Evolutionary conservation across 2,113 vertebrate genomes (phyloP), one percentile per base, ranked within the genome.

Genomic region (Otolemur garnettii): DNA sequence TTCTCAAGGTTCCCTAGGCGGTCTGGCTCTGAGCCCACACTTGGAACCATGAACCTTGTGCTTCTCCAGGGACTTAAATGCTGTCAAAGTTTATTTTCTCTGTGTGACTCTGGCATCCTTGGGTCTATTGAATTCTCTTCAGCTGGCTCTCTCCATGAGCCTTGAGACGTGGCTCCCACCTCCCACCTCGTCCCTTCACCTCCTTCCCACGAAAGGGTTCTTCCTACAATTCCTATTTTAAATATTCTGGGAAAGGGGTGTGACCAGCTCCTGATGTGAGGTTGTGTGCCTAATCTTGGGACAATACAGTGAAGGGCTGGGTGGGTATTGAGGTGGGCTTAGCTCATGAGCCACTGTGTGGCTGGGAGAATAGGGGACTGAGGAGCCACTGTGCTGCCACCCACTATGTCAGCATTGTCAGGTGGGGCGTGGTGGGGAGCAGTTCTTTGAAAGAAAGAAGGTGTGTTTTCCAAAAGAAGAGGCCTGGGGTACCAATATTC

Each of bases 41-140:
- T 91, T 93, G 87, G 81, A 81, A 66, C 5, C 55, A 30, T 38
- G 30, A 2, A 22, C 42, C 0, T 13, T 80, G 22, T 81, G 33
- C 7, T 17, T 97, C 89, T 93, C 64, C 45, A 53, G 66, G 89
- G 93, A 77, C 64, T 60, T 78, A n/a, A 95, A 33, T 38, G 33
- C 35, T 50, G 82, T 77, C 84, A 78, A 60, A 82, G 91, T 83
- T 94, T n/a, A 55, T 24, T 79, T 87, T 86, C 62, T 78, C n/a
- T 5, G 24, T 77, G n/a, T 85, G 86, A 74, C 86, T 83, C 57
- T 33, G 53, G 8, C 17, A 62, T 53, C 62, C 87, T 88, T 96
- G 62, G n/a, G 53, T 53, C 72, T 59, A 19, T 59, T 93, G 80
- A 33, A 55, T 94, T 83, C n/a, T 93, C 42, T 89, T 82, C 38